Percentiles rank a stretch among this genome's conserved stretches.
These are phyloP conservation scores for Adrianichthys oophorus DNA, from an alignment of 2,797 vertebrate genomes.

Conservation along the genomic window DNA sequence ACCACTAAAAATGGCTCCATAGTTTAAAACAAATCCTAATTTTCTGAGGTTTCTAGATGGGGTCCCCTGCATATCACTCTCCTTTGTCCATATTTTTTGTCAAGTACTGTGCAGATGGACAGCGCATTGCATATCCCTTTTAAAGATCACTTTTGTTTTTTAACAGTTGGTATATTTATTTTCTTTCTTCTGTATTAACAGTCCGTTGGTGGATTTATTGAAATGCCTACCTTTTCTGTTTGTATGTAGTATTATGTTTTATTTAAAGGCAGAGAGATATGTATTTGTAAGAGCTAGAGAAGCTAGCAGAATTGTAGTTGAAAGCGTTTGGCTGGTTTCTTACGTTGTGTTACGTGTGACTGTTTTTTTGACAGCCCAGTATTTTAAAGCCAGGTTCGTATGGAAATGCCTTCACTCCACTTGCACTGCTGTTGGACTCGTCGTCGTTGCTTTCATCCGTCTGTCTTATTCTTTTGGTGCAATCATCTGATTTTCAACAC, in stretches of 20 bases:
- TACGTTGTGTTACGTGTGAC: slow-evolving; percentile 99
- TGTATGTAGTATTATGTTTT: slow-evolving; percentile 81
- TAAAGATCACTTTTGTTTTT: slow-evolving; percentile 79
- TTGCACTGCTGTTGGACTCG: slow-evolving; percentile 99
- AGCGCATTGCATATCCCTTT: slow-evolving; percentile 80
- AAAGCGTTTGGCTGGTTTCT: slow-evolving; percentile 98
- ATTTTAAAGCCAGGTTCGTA: slow-evolving; percentile 99
- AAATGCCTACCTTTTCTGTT: slow-evolving; percentile 85
- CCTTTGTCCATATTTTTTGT: slow-evolving; percentile 50
- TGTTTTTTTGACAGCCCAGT: slow-evolving; percentile 99
- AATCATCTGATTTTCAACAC: slow-evolving; percentile 71
- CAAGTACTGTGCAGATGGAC: slow-evolving; percentile 78
- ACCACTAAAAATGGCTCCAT: slow-evolving; percentile 9
- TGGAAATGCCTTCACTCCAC: slow-evolving; percentile 99
- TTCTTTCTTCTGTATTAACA: slow-evolving; percentile 80
- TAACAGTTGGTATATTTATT: slow-evolving; percentile 78
- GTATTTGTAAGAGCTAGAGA: slow-evolving; percentile 84
- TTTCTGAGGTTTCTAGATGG: slow-evolving; percentile 60
- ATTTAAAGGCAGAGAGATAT: slow-evolving; percentile 75
- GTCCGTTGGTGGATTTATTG: slow-evolving; percentile 76
- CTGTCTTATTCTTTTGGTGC: slow-evolving; percentile 81
- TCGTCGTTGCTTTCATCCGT: slow-evolving; percentile 97
- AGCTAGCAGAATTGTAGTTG: slow-evolving; percentile 83
- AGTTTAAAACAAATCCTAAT: slow-evolving; percentile 7
- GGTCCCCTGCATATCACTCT: slow-evolving; percentile 78